phyloP scores from a whole-genome alignment of 2,888 invertebrate species.

The Tupiocoris notatus region DNA sequence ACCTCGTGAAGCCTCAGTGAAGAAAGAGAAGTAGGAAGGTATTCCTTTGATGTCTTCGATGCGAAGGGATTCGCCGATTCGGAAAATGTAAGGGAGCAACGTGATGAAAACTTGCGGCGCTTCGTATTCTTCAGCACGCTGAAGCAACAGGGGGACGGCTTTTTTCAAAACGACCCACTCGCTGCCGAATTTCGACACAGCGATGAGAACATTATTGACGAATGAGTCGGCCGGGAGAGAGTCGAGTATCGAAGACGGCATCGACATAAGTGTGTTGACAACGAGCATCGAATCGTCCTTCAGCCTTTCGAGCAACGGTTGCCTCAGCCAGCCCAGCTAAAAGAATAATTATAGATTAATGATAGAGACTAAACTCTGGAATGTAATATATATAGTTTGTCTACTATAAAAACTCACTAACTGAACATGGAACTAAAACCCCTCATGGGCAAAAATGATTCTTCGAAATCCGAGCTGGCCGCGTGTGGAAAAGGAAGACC shows the following conservation, averaged over 20 bases:
- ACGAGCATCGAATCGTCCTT: conserved; percentile 62
- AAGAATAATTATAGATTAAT: too few relatives aligned
- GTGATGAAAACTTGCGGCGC: conserved; percentile 11
- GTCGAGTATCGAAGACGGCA: conserved; percentile 32
- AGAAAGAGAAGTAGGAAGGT: conserved; percentile 14
- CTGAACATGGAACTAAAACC: too few relatives aligned
- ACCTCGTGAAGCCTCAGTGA: conserved; percentile 10
- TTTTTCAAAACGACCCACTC: conserved; percentile 14
- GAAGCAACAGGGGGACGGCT: conserved; percentile 10
- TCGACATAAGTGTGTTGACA: conserved; percentile 40
- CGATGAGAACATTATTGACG: conserved; percentile 35
- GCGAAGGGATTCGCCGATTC: not conserved
- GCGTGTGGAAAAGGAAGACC: too few relatives aligned
- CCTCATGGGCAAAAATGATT: too few relatives aligned
- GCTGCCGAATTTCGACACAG: conserved; percentile 33
- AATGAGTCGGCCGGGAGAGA: conserved; percentile 31
- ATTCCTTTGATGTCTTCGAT: not conserved
- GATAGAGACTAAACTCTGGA: too few relatives aligned
- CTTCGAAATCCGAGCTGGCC: too few relatives aligned
- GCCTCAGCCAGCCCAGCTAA: conserved; percentile 54
- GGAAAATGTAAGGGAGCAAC: conserved; percentile 12
- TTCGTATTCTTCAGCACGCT: not conserved
- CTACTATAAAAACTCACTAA: too few relatives aligned
- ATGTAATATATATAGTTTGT: too few relatives aligned
- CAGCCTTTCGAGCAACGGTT: conserved; percentile 65